phyloP scores from a whole-genome alignment of 2,113 vertebrate species.

The Meles meles region DNA sequence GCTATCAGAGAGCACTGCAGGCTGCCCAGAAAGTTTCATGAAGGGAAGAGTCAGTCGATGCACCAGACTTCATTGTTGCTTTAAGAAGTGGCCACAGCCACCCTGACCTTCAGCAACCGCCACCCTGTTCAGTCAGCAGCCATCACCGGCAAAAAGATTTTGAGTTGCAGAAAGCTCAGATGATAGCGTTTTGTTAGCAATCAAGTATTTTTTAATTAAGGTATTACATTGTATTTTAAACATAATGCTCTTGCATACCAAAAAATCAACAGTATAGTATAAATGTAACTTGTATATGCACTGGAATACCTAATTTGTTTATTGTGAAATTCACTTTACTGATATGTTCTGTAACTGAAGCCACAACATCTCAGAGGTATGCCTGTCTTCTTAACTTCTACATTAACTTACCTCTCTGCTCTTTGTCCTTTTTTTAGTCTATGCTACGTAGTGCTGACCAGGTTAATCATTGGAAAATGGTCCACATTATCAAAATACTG shows the following conservation, averaged over 20 bases:
- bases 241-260: background rate
- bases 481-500: background rate
- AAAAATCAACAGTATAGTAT: background rate
- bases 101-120: background rate
- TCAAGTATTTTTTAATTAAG: background rate
- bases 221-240: background rate
- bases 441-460: background rate
- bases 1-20: background rate
- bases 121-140: background rate
- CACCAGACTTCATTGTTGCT: background rate
- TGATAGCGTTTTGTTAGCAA: background rate
- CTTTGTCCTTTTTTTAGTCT: background rate
- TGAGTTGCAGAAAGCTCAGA: background rate
- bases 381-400: background rate
- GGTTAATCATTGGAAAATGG: slow-evolving; percentile 1
- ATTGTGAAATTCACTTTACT: background rate
- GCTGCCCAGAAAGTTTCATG: background rate
- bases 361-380: background rate
- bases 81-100: background rate
- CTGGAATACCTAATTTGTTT: background rate
- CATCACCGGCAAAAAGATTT: background rate
- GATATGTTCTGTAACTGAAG: background rate
- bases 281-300: background rate
- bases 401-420: background rate
- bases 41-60: background rate